These are phyloP conservation scores for Nemapogon koenigi DNA, from an alignment of 2,888 invertebrate genomes.

Conservation along the genomic window DNA sequence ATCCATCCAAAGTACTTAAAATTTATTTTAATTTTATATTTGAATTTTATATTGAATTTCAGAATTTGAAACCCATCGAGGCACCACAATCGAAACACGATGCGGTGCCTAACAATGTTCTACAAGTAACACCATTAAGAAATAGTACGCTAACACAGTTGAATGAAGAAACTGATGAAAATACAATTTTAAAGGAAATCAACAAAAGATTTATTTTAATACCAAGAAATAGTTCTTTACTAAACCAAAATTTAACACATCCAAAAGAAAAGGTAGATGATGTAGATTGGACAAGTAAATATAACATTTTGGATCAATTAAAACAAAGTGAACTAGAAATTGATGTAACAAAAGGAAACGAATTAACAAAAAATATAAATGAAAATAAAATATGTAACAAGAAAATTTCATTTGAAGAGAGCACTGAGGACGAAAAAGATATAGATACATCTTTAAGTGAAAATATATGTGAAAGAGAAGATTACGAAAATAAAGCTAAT, in stretches of 20 bases:
- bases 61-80: no score
- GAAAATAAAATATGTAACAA: not conserved
- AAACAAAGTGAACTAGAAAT: slow-evolving; percentile 33
- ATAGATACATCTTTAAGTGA: no score
- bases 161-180: slow-evolving; percentile 23
- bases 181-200: slow-evolving; percentile 35
- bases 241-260: not conserved
- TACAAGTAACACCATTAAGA: no score
- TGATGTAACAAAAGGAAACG: no score
- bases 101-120: no score
- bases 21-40: no score
- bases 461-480: no score
- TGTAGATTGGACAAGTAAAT: slow-evolving; percentile 50
- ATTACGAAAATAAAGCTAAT: no score
- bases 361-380: not conserved
- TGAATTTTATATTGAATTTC: no score
- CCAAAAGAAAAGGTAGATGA: slow-evolving; percentile 20
- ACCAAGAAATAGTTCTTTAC: slow-evolving; percentile 27
- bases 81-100: no score
- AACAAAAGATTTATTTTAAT: slow-evolving; percentile 50
- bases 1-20: no score
- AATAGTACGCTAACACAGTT: no score
- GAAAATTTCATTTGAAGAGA: slow-evolving; percentile 4
- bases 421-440: not conserved
- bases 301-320: slow-evolving; percentile 42